Evolutionary conservation across 2,113 vertebrate species (phyloP), one percentile per base, ranked within the genome.

Genomic region (Prochilodus magdalenae): DNA sequence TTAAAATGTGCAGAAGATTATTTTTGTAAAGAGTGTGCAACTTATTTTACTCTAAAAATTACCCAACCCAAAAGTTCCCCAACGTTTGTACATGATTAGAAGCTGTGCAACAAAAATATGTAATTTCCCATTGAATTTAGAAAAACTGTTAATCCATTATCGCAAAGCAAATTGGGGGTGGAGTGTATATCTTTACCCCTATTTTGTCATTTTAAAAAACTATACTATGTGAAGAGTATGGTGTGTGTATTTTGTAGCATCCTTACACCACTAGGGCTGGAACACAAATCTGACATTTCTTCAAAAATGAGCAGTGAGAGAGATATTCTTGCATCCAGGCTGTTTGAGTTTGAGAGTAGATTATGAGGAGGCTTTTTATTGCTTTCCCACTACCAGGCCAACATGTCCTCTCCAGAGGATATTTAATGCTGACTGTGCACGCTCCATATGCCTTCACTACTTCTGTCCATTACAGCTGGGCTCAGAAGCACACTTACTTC

Each of bases 241-340:
- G 26, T 27, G 4, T 30, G 62, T 6, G 2, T 7, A 66, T 15
- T 29, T 22, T 44, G 5, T 11, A 7, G 18, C 30, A 4, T 70
- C 66, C 27, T 20, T 24, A 16, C 51, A 57, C 27, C 40, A 73
- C 6, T 30, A 1, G 49, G 22, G 62, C 6, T 26, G 62, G 70
- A 79, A 75, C 59, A 78, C 73, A 62, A 57, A 82, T 74, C 80
- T 87, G 69, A 69, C 79, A 53, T 24, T 30, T 40, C 33, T 77
- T 87, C 69, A 82, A 65, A 73, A 81, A 78, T 86, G 73, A 87
- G 82, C 59, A 66, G 69, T 20, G 11, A 49, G n/a, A 44, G 74
- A 84, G 86, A 75, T n/a, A 73, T 87, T 79, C 77, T 44, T 51
- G 33, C 74, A 51, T 27, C 71, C 26, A 14, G 76, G 59, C 40